Conservation (phyloP, 2,888 invertebrate species). For the Drosophila nr. perissopoda region DNA sequence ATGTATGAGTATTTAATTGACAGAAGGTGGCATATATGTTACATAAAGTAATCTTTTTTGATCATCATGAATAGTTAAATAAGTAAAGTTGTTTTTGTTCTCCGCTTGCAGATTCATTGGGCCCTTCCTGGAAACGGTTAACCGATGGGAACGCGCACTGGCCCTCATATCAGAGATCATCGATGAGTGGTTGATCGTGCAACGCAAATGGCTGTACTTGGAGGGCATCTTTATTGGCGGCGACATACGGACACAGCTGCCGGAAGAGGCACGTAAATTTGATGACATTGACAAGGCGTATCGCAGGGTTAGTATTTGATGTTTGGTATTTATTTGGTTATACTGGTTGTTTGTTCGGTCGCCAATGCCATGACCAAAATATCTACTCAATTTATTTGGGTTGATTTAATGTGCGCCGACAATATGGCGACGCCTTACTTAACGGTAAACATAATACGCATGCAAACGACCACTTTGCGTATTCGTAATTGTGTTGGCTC, state of each 20-base stretch:
- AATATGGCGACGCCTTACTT: constrained; percentile 81
- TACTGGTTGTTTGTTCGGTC: constrained; percentile 44
- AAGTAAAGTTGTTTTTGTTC: neutral
- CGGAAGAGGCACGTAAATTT: constrained; percentile 95
- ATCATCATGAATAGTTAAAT: neutral
- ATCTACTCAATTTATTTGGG: constrained; percentile 73
- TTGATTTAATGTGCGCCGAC: constrained; percentile 78
- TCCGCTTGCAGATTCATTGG: constrained; percentile 90
- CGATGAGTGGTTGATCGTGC: constrained; percentile 94
- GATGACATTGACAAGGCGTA: constrained; percentile 94
- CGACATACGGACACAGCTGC: constrained; percentile 93
- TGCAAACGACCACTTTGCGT: constrained; percentile 77
- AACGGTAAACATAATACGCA: constrained; percentile 81
- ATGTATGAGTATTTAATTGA: neutral
- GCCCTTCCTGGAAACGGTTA: constrained; percentile 92
- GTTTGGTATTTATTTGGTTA: constrained; percentile 36
- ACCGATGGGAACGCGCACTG: constrained; percentile 93
- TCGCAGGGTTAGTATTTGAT: constrained; percentile 87
- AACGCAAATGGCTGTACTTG: constrained; percentile 95
- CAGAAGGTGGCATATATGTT: neutral
- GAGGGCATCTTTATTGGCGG: constrained; percentile 97
- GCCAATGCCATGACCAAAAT: constrained; percentile 48
- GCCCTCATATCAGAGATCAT: constrained; percentile 93
- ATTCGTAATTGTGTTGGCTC: constrained; percentile 71
- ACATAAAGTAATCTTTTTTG: neutral